Conservation (phyloP, 2,113 vertebrate genomes). For the Psittacus erithacus region DNA sequence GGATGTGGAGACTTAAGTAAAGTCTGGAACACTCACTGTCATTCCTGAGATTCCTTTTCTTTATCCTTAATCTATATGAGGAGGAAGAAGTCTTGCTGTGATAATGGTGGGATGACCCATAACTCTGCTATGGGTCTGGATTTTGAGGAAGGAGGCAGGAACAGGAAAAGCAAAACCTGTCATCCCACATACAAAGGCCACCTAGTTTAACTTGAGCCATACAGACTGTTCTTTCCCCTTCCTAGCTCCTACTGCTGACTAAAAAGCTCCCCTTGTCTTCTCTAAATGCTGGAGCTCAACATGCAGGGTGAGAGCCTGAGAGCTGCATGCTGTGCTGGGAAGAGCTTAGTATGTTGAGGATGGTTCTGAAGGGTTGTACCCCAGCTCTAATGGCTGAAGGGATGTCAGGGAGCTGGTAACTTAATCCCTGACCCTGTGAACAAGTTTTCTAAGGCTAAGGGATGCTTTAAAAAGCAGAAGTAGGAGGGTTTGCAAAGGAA, state of each 20-base stretch:
- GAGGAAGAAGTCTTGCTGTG: neutral
- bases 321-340: neutral
- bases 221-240: fast-evolving
- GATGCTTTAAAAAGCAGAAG: neutral
- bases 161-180: neutral
- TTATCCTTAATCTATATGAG: fast-evolving
- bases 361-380: neutral
- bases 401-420: neutral
- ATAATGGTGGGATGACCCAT: fast-evolving
- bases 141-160: neutral
- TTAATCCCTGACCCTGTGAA: neutral
- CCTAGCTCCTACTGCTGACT: neutral
- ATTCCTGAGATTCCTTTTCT: neutral
- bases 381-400: too few relatives aligned
- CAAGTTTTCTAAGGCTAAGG: neutral
- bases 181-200: fast-evolving
- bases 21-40: fast-evolving
- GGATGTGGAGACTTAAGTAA: fast-evolving
- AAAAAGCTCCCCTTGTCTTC: neutral
- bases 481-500: neutral
- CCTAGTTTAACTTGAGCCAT: fast-evolving
- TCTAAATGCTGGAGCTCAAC: neutral
- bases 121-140: fast-evolving
- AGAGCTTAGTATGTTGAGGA: fast-evolving
- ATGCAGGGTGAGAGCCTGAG: neutral